These are phyloP conservation scores for Phortica okadai DNA, from an alignment of 2,888 invertebrate species.

Conservation along the genomic window DNA sequence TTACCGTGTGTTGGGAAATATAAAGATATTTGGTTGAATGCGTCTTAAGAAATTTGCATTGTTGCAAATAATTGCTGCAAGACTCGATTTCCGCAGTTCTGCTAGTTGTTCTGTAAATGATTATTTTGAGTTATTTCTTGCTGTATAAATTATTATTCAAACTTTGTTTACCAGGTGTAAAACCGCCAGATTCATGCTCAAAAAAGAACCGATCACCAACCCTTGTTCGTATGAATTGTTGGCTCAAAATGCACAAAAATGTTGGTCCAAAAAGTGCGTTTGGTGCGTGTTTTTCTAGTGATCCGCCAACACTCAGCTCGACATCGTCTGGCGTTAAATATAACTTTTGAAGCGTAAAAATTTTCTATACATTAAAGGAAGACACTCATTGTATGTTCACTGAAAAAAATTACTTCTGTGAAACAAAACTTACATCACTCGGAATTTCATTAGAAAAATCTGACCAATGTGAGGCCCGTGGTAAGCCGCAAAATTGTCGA, in stretches of 20 bases:
- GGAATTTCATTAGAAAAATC: conserved; percentile 82
- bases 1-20: conserved; percentile 63
- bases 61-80: conserved; percentile 86
- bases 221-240: conserved; percentile 83
- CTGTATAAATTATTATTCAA: not conserved
- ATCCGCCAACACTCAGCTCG: conserved; percentile 83
- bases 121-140: too few species aligned
- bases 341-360: conserved; percentile 78
- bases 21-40: conserved; percentile 79
- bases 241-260: conserved; percentile 83
- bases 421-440: conserved; percentile 73
- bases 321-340: conserved; percentile 83
- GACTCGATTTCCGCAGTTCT: conserved; percentile 85
- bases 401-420: not conserved
- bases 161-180: conserved; percentile 77
- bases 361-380: conserved; percentile 76
- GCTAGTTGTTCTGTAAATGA: conserved; percentile 80
- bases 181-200: conserved; percentile 78
- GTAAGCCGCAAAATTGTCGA: conserved; percentile 64
- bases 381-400: not conserved
- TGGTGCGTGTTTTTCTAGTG: conserved; percentile 81
- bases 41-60: conserved; percentile 81
- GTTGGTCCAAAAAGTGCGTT: conserved; percentile 84
- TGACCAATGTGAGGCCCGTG: conserved; percentile 63
- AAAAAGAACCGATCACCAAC: conserved; percentile 85